phyloP scores from a whole-genome alignment of 1,140 invertebrate species.

The Megathymus violae region DNA sequence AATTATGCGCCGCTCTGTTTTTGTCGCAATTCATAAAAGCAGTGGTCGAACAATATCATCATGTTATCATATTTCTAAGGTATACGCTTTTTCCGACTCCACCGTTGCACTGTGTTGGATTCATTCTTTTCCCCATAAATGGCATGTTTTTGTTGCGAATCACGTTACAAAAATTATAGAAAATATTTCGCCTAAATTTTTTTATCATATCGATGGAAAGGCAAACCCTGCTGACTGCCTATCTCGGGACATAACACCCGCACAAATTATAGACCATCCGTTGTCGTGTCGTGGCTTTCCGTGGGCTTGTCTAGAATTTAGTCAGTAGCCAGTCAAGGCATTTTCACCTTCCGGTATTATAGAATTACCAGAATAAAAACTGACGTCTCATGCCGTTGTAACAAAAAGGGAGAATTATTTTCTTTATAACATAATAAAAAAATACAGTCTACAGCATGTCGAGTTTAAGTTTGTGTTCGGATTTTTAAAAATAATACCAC shows the following conservation, averaged over 20 bases:
- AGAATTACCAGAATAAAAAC: constrained; percentile 10
- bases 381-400: not conserved
- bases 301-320: constrained; percentile 19
- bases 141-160: constrained; percentile 23
- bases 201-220: constrained; percentile 47
- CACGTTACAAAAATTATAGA: constrained; percentile 56
- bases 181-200: constrained; percentile 37
- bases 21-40: constrained; percentile 5
- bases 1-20: constrained; percentile 12
- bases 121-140: constrained; percentile 14
- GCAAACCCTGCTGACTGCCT: constrained; percentile 54
- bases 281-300: constrained; percentile 39
- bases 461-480: constrained; percentile 22
- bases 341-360: not conserved
- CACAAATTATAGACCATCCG: constrained; percentile 40
- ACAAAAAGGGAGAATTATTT: not conserved
- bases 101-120: constrained; percentile 3
- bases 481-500: constrained; percentile 25
- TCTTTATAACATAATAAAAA: not conserved
- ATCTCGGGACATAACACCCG: constrained; percentile 43
- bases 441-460: constrained; percentile 8
- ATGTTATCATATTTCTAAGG: not conserved
- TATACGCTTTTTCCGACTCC: constrained; percentile 1
- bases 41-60: not conserved
- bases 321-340: constrained; percentile 18